phyloP scores from a whole-genome alignment of 2,888 invertebrate species.

The Eupsilia transversa region DNA sequence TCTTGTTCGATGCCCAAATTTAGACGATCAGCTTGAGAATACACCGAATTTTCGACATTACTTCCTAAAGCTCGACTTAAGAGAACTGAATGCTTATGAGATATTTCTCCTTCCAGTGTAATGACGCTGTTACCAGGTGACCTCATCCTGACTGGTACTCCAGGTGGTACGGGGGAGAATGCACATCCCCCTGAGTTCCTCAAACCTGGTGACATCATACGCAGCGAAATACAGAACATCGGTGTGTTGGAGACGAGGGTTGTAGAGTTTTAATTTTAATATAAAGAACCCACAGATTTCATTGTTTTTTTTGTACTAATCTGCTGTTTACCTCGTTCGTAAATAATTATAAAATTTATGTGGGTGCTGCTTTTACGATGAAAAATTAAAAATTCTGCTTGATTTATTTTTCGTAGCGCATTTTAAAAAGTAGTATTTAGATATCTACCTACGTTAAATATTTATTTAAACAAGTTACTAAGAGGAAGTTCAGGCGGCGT shows the following conservation, averaged over 20 bases:
- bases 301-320: conserved; percentile 5
- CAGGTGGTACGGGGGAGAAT: conserved; percentile 93
- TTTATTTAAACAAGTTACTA: neutral
- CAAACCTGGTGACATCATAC: conserved; percentile 94
- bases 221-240: conserved; percentile 89
- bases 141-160: conserved; percentile 97
- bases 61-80: too few species aligned
- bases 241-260: conserved; percentile 73
- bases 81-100: neutral
- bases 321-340: neutral
- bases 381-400: neutral
- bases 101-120: conserved; percentile 89
- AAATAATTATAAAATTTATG: too few species aligned
- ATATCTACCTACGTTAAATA: neutral
- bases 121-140: conserved; percentile 96
- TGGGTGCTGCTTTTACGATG: neutral
- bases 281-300: neutral
- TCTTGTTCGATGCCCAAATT: neutral
- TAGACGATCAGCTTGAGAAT: neutral
- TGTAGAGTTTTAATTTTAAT: conserved; percentile 26
- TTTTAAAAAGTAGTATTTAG: neutral
- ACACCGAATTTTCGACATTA: neutral
- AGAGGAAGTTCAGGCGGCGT: neutral
- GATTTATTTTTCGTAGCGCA: neutral
- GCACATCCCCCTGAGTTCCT: conserved; percentile 94